Base-by-base conservation (phyloP, 2,113 vertebrate species). In the Bolborhynchus lineola region DNA sequence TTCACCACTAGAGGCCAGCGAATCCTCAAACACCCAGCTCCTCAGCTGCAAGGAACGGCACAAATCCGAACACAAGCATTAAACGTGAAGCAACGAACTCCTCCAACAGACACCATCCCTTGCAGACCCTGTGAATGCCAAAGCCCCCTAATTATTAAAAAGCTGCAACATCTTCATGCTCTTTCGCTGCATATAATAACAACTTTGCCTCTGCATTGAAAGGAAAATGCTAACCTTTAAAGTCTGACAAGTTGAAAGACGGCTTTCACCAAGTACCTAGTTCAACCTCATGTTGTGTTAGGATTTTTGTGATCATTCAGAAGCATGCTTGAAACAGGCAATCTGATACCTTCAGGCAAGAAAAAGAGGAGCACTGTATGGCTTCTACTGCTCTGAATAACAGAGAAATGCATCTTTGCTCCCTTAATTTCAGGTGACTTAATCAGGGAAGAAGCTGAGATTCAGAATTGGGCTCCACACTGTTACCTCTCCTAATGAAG, bases 1-100 rank as follows among this genome's bases (percentile, higher is more conserved):
- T 42, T 87, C 84, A 74, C 98, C 98, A 95, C 97, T 97, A 98
- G 98, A 97, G 95, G 97, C 92, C 97, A 97, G 94, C 83, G 96
- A 94, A 96, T 92, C 90, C 96, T 96, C 95, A 92, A 57, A 52
- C 94, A 97, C n/a, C n/a, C 21, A 42, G 37, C 82, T 35, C 47
- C 60, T 79, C 53, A 53, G 35, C 41, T 8, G 49, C 42, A 25
- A n/a, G 70, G n/a, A 16, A 82, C 26, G 79, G 44, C 1, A 10
- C 10, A 37, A 53, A 12, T 26, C 46, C 57, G 15, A 69, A 31
- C 2, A 1, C 33, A 23, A 37, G 46, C 6, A 1, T 4, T 18
- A 15, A 14, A 12, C 6, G 3, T 0, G 28, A 16, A 60, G 35
- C 8, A 8, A 39, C 3, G 29, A 53, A 31, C 7, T 21, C 11